phyloP scores from a whole-genome alignment of 2,797 vertebrate genomes.

The Myotis pilosus region DNA sequence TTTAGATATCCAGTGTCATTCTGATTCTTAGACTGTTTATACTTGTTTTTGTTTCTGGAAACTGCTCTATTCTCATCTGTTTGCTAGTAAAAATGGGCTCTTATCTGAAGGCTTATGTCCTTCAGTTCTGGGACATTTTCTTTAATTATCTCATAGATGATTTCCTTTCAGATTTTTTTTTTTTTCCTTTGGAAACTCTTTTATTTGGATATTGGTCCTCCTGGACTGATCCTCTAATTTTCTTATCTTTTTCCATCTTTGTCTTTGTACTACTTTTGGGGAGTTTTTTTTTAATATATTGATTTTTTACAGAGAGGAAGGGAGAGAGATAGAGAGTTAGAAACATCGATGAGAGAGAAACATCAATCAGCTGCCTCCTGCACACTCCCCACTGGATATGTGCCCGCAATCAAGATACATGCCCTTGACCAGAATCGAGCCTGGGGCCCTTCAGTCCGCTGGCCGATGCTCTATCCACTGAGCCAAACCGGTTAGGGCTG shows the following conservation, averaged over 20 bases:
- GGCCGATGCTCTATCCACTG: too few species aligned
- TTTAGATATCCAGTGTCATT: slow-evolving; percentile 1
- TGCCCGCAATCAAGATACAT: too few species aligned
- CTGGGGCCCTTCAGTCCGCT: too few species aligned
- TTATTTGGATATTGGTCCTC: neutral
- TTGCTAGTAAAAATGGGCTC: slow-evolving; percentile 3
- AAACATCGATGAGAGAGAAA: too few species aligned
- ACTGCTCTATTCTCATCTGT: neutral
- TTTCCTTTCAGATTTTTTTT: neutral
- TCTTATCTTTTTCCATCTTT: neutral
- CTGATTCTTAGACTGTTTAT: neutral
- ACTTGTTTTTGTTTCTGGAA: neutral
- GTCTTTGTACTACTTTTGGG: neutral
- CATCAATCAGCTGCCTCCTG: too few species aligned
- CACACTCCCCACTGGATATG: too few species aligned
- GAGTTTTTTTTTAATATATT: too few species aligned
- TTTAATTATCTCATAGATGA: neutral
- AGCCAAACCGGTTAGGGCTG: too few species aligned
- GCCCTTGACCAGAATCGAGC: too few species aligned
- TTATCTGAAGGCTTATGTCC: neutral
- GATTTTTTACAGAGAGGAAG: too few species aligned
- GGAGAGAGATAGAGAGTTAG: too few species aligned
- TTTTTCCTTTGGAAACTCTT: neutral
- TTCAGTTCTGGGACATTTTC: neutral
- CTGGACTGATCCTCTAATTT: neutral